Conservation (phyloP, 2,888 invertebrate genomes). For the Acronicta aceris region DNA sequence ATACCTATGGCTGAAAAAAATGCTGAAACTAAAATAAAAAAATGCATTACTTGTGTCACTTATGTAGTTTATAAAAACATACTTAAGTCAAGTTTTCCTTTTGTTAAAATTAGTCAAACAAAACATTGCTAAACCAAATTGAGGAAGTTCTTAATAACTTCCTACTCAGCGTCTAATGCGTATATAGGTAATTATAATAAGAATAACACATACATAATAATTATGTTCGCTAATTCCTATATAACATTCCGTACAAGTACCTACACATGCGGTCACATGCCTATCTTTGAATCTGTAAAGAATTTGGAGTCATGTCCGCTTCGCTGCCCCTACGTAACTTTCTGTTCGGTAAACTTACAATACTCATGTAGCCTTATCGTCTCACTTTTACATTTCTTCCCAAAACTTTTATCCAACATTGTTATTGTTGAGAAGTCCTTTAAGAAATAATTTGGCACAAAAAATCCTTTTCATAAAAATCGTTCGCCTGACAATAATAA, state of each 20-base stretch:
- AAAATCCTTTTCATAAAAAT: constrained; percentile 4
- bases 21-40: too few species aligned
- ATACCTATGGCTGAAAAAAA: too few species aligned
- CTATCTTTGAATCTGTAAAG: constrained; percentile 48
- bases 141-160: constrained; percentile 53
- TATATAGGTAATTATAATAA: constrained; percentile 5
- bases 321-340: constrained; percentile 50
- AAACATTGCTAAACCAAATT: constrained; percentile 29
- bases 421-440: constrained; percentile 19
- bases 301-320: constrained; percentile 42
- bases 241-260: constrained; percentile 37
- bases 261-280: too few species aligned
- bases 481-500: constrained; percentile 8
- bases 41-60: too few species aligned
- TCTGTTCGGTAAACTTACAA: constrained; percentile 46
- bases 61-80: too few species aligned
- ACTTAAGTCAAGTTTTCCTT: too few species aligned
- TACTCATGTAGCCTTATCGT: constrained; percentile 37
- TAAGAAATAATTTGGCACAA: constrained; percentile 11
- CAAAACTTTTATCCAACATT: constrained; percentile 37
- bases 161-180: constrained; percentile 43
- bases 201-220: constrained; percentile 28
- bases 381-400: constrained; percentile 43
- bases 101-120: too few species aligned
- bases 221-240: constrained; percentile 43